Percentiles rank a stretch among this genome's conserved stretches.
Evolutionary conservation across 1,140 invertebrate species (phyloP).

Genomic region (Harlomillsia oculata): DNA sequence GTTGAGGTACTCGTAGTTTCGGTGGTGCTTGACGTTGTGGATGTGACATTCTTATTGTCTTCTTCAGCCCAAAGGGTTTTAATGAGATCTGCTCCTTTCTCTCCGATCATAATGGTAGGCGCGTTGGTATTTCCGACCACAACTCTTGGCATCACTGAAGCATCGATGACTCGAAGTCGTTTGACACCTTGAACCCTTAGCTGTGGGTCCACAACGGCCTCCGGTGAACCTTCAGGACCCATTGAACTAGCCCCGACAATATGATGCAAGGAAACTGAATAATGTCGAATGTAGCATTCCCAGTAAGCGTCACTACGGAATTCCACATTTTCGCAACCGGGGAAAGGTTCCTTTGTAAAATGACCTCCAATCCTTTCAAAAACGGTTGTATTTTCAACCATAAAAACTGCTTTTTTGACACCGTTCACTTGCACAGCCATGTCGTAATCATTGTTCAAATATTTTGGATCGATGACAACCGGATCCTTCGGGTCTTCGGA

Average conservation of each 20-base stretch:
- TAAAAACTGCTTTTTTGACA: slow-evolving; percentile 15
- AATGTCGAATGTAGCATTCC: slow-evolving; percentile 46
- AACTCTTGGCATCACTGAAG: slow-evolving; percentile 41
- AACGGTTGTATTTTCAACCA: slow-evolving; percentile 13
- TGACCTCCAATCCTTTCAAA: neutral
- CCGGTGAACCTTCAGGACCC: slow-evolving; percentile 47
- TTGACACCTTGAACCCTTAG: slow-evolving; percentile 44
- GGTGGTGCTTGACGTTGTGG: no score
- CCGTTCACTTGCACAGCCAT: slow-evolving; percentile 16
- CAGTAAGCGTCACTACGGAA: neutral
- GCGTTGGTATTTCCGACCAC: slow-evolving; percentile 37
- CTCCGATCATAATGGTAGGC: slow-evolving; percentile 39
- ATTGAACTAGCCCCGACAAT: slow-evolving; percentile 85
- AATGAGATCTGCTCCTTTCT: slow-evolving; percentile 41
- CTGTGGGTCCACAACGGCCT: slow-evolving; percentile 36
- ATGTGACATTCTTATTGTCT: no score
- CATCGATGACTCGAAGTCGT: slow-evolving; percentile 41
- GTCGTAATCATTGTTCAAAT: slow-evolving; percentile 21
- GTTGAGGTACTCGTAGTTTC: no score
- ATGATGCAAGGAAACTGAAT: slow-evolving; percentile 79
- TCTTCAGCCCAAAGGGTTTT: neutral
- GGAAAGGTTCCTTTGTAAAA: slow-evolving; percentile 13
- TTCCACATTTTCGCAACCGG: slow-evolving; percentile 18
- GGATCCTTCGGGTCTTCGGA: slow-evolving; percentile 4
- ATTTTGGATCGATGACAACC: slow-evolving; percentile 12